Percentiles rank a stretch among this genome's conserved stretches.
phyloP scores from a whole-genome alignment of 2,797 vertebrate species.

The Aeoliscus strigatus region DNA sequence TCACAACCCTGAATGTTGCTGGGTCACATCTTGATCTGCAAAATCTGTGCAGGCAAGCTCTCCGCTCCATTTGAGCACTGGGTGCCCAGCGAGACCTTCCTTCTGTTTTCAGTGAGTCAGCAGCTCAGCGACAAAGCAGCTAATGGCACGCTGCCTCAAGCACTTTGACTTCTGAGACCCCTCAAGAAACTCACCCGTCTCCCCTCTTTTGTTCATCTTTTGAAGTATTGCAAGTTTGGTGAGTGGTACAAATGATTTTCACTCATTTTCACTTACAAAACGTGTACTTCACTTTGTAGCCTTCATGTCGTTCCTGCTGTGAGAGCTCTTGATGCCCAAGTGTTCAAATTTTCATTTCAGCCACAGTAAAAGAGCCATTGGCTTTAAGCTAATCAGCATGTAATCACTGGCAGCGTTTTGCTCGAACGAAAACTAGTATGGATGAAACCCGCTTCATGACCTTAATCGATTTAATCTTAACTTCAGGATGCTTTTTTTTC shows the following conservation, averaged over 20 bases:
- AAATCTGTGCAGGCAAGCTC: conserved; percentile 1
- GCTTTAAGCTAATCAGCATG: conserved; percentile 35
- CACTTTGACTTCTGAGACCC: conserved; percentile 18
- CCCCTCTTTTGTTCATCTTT: background rate
- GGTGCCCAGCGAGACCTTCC: background rate
- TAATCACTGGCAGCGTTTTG: conserved; percentile 25
- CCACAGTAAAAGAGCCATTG: conserved; percentile 34
- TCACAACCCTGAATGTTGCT: background rate
- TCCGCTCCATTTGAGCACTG: background rate
- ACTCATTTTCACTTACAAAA: too few relatives aligned
- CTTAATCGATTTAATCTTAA: too few relatives aligned
- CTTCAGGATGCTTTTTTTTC: too few relatives aligned
- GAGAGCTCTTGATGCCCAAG: conserved; percentile 31
- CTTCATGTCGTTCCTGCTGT: conserved; percentile 35
- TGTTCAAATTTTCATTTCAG: conserved; percentile 32
- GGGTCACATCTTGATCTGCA: conserved; percentile 1
- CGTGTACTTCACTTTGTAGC: conserved; percentile 45
- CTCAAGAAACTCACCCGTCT: conserved; percentile 1
- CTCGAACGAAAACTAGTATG: too few relatives aligned
- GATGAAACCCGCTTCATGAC: too few relatives aligned
- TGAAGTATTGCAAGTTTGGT: conserved; percentile 14
- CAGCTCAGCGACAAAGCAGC: conserved; percentile 6
- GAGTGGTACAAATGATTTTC: conserved; percentile 34
- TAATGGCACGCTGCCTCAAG: conserved; percentile 4
- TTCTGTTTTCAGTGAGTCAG: conserved; percentile 12